Base-by-base conservation (phyloP, 2,888 invertebrate species). In the Himalopsyche kuldschensis region DNA sequence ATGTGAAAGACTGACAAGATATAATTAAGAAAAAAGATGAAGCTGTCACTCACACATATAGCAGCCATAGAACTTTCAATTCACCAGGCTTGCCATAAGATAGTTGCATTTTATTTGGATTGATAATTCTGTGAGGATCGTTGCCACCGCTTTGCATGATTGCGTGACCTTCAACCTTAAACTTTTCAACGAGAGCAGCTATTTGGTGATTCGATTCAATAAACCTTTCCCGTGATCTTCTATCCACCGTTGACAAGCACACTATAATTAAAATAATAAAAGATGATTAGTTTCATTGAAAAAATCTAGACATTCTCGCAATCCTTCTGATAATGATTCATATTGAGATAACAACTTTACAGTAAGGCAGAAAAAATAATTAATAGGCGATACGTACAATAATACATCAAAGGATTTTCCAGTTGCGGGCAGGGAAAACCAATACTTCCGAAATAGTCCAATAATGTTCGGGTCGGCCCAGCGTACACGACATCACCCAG, bases 321-420 rank as follows among this genome's bases (percentile, higher is more conserved):
- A 76, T 27, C 10, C 27, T 27, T 8, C 35, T 35, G 35, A 35
- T 35, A 10, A 35, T 6, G 4, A 6, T 35, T n/a, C n/a, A n/a
- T n/a, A n/a, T n/a, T n/a, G n/a, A n/a, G n/a, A n/a, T n/a, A n/a
- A n/a, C n/a, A n/a, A n/a, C n/a, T n/a, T n/a, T n/a, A n/a, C n/a
- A n/a, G n/a, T n/a, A n/a, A n/a, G n/a, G n/a, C n/a, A 35, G 35
- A 6, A 35, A 35, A 41, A 41, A 41, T 4, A 4, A 41, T 41
- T 15, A 17, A 76, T 17, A 15, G 3, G 11, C 24, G 11, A 80
- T 78, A 93, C 96, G 94, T 91, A 97, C 97, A 91, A 89, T 98
- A 99, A 90, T 98, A 99, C 96, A 98, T 98, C n/a, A 99, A 92
- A 0, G 99, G 99, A 90, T 99, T 99, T 89, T 99, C 99, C 78